Evolutionary conservation across 2,888 invertebrate genomes (phyloP).

Genomic region (Leucozona laternaria): DNA sequence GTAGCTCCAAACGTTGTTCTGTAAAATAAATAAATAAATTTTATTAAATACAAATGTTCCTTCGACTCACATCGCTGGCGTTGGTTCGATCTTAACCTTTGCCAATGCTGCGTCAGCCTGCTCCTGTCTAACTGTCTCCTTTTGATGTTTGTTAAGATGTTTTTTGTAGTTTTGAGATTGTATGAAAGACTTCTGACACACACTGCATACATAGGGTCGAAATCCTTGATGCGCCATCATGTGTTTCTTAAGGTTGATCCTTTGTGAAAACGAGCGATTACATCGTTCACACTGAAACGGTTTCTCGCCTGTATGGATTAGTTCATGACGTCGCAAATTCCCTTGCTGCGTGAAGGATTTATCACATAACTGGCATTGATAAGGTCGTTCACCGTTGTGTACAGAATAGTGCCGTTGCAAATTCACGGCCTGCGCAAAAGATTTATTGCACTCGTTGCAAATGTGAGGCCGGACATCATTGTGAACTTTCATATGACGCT

Average conservation of each 20-base stretch:
- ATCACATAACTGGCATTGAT: conserved; percentile 81
- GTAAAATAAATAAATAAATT: conserved; percentile 56
- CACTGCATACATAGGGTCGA: conserved; percentile 81
- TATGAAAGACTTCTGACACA: conserved; percentile 82
- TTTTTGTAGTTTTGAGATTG: conserved; percentile 82
- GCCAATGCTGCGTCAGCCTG: conserved; percentile 67
- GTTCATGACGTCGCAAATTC: conserved; percentile 83
- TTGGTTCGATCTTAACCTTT: conserved; percentile 67
- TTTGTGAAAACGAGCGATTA: conserved; percentile 82
- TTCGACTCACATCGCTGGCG: conserved; percentile 59
- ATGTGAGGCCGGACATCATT: conserved; percentile 82
- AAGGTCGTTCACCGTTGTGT: conserved; percentile 83
- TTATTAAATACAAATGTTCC: conserved; percentile 77
- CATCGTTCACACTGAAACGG: conserved; percentile 83
- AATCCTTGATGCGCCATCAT: conserved; percentile 83
- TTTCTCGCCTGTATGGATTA: conserved; percentile 83
- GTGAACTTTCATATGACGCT: conserved; percentile 83
- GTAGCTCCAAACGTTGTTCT: conserved; percentile 77
- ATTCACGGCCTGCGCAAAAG: conserved; percentile 82
- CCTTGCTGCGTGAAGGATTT: conserved; percentile 83
- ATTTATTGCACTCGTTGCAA: conserved; percentile 81
- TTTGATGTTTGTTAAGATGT: conserved; percentile 78
- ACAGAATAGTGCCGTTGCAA: conserved; percentile 83
- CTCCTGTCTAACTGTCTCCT: conserved; percentile 58
- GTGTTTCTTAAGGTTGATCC: conserved; percentile 83